phyloP scores from a whole-genome alignment of 2,797 vertebrate species.

The Enteromius viviparus region DNA sequence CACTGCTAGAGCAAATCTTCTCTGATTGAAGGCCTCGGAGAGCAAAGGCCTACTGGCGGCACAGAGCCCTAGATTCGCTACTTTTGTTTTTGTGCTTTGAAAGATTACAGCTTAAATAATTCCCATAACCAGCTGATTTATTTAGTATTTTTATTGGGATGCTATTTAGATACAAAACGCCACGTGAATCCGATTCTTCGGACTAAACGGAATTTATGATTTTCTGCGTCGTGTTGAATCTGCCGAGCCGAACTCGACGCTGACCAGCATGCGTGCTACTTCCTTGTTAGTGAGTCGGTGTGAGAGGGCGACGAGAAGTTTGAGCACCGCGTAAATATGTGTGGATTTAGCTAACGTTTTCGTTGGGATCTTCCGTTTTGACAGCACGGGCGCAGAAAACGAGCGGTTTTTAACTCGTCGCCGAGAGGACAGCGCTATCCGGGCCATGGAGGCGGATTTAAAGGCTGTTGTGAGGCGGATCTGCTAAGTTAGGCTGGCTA shows the following conservation, averaged over 20 bases:
- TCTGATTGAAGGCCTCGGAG: conserved; percentile 37
- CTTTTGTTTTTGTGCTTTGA: conserved; percentile 4
- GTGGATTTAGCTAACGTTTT: conserved; percentile 36
- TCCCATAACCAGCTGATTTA: not conserved
- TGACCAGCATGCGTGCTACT: conserved; percentile 65
- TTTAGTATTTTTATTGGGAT: not conserved
- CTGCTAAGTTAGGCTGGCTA: conserved; percentile 65
- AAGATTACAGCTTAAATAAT: not conserved
- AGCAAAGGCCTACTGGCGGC: conserved; percentile 27
- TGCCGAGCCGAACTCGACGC: conserved; percentile 67
- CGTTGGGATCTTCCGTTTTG: conserved; percentile 44
- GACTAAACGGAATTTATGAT: conserved; percentile 40
- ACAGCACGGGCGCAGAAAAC: conserved; percentile 41
- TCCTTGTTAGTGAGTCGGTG: conserved; percentile 75
- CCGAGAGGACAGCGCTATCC: conserved; percentile 54
- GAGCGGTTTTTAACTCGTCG: conserved; percentile 31
- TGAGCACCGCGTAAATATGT: conserved; percentile 50
- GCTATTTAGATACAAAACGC: not conserved
- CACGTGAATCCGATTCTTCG: not conserved
- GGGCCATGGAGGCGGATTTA: conserved; percentile 62
- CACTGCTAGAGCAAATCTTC: conserved; percentile 13
- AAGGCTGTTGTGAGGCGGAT: conserved; percentile 54
- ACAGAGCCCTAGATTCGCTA: conserved; percentile 50
- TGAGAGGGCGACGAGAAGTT: conserved; percentile 76
- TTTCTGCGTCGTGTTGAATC: conserved; percentile 63